phyloP scores from a whole-genome alignment of 2,113 vertebrate genomes.

The Hirundichthys speculiger region DNA sequence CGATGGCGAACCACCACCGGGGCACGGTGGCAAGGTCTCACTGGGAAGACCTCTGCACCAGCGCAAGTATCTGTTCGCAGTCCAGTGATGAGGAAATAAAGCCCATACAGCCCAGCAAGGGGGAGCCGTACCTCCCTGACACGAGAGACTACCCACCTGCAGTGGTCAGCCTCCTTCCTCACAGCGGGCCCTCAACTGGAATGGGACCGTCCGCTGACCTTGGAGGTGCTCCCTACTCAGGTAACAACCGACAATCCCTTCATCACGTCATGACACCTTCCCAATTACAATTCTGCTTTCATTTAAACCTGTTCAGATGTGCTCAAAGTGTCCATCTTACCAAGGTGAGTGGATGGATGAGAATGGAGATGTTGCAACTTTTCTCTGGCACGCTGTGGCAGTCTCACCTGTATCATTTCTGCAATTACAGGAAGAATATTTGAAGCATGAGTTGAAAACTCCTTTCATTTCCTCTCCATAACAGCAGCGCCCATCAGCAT shows the following conservation, averaged over 20 bases:
- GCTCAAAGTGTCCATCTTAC: no score
- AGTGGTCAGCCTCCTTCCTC: conserved; percentile 76
- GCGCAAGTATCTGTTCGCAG: conserved; percentile 84
- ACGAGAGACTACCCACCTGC: conserved; percentile 77
- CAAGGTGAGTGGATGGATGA: no score
- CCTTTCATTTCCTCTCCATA: neutral
- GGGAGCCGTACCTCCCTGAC: conserved; percentile 64
- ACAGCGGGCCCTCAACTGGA: conserved; percentile 50
- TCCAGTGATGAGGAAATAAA: conserved; percentile 85
- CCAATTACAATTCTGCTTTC: no score
- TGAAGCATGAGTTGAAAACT: no score
- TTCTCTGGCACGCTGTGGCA: no score
- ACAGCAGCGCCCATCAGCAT: conserved; percentile 79
- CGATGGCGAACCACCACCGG: conserved; percentile 75
- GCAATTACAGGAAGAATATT: neutral
- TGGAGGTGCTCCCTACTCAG: conserved; percentile 75
- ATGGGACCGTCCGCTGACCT: conserved; percentile 67
- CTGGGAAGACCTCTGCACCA: conserved; percentile 84
- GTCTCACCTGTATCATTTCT: neutral
- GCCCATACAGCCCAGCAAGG: conserved; percentile 64
- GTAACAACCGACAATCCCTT: conserved; percentile 44
- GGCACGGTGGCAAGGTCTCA: conserved; percentile 61
- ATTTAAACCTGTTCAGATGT: no score
- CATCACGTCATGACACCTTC: no score
- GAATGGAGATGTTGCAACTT: no score